Evolutionary conservation across 2,888 invertebrate species (phyloP), one percentile per base, ranked within the genome.

Genomic region (Diplazon laetatorius): DNA sequence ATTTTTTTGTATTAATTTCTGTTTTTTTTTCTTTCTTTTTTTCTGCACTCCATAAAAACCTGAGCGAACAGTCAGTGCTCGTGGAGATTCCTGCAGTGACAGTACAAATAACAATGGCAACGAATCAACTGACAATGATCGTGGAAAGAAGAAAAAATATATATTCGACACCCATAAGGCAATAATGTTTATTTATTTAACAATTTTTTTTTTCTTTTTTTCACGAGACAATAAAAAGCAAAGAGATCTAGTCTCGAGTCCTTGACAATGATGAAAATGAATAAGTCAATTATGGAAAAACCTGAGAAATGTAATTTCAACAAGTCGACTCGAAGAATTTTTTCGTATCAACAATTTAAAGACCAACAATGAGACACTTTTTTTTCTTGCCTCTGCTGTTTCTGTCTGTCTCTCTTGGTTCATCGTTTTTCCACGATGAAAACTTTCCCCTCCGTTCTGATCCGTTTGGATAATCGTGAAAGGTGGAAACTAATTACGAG

Each of bases 391-490:
- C 25, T 55, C 30, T 35, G 14, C 16, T 30, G 30, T 30, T 16
- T 52, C n/a, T 42, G 44, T 52, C 37, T 30, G 18, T 9, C 59
- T 22, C 22, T 5, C 2, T 30, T 6, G 30, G 48, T 14, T 57
- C 52, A 1, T 62, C 46, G 37, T 48, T 62, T 44, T 66, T 22
- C 16, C 14, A 9, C 18, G 37, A 57, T n/a, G 5, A 20, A 20
- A 25, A 72, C 71, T 74, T 74, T 68, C 68, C n/a, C n/a, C n/a
- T 59, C 37, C 55, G 62, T 62, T 66, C 37, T 66, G 46, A 72
- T 62, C 39, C 60, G 30, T 68, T 37, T 25, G 60, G 46, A 76
- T 72, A 66, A 60, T 66, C 44, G 52, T 37, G 10, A 37, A 30
- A 65, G 10, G 46, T 22, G 37, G 39, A 70, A 25, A 20, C 30